Base-by-base conservation (phyloP, 2,113 vertebrate genomes). In the Peucedramus taeniatus region DNA sequence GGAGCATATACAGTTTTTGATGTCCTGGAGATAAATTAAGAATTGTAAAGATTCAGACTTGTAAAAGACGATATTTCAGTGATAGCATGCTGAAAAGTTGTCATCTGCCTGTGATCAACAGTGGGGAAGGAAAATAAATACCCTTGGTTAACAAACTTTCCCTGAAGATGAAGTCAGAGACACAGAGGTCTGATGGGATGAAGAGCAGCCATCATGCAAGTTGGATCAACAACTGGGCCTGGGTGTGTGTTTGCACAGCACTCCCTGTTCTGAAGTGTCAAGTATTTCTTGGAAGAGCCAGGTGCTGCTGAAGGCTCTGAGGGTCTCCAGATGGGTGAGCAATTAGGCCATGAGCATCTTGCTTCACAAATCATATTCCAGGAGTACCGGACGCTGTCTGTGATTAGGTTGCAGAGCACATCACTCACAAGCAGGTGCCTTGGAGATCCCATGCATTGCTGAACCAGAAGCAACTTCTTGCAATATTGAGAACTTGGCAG, bases 281-380 rank as follows among this genome's bases (percentile, higher is more conserved):
- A 4, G 47, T 63, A 35, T 61, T 85, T 85, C 28, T 57, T 75
- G 10, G 20, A 57, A 74, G 49, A 60, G 51, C 27, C n/a, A 49
- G 31, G 11, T 53, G 13, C 22, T 49, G 7, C 51, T 50, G 47
- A 59, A 35, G 47, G 28, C 65, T 85, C 40, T 44, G n/a, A 61
- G 42, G 27, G 17, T 33, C 51, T 66, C 65, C 51, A 53, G 7
- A 21, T 37, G 75, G 31, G 17, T 35, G 19, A 70, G 37, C 37
- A n/a, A 11, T 85, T 81, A 40, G 37, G 22, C 28, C 1, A 0
- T 1, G 5, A 23, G 11, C 6, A 1, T 54, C 11, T 54, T 60
- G 6, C 79, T 63, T 88, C 61, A 56, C 53, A 53, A 15, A n/a
- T 23, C 28, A 28, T 19, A 31, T 31, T 75, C 16, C n/a, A 66